A percentile compares a stretch with the other conserved stretches of the same genome.
phyloP scores from a whole-genome alignment of 2,888 invertebrate genomes.

The Hydrotaea cyrtoneurina region DNA sequence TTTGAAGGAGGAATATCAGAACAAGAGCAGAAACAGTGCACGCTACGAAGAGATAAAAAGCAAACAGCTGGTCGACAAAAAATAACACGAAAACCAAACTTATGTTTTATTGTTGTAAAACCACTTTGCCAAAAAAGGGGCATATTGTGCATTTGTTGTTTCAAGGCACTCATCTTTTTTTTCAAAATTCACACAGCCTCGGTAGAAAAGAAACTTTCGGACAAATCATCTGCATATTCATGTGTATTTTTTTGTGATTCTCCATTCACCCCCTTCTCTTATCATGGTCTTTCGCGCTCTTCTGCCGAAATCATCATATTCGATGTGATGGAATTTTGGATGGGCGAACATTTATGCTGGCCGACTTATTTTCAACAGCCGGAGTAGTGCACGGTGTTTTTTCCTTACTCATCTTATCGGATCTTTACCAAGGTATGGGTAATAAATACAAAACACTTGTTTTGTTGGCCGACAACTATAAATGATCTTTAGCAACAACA shows the following conservation, averaged over 20 bases:
- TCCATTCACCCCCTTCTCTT: background rate
- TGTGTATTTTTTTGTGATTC: background rate
- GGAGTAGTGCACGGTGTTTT: too few species aligned
- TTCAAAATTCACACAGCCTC: constrained; percentile 1
- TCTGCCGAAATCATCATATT: background rate
- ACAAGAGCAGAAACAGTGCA: background rate
- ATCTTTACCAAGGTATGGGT: background rate
- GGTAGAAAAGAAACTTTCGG: too few species aligned
- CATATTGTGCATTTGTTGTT: constrained; percentile 32
- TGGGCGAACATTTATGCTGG: constrained; percentile 1
- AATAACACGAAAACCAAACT: background rate
- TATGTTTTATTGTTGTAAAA: constrained; percentile 41
- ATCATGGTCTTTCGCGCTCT: constrained; percentile 10
- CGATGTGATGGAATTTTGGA: constrained; percentile 40
- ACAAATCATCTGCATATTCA: constrained; percentile 35
- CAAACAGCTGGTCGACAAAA: constrained; percentile 51
- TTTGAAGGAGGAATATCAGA: constrained; percentile 57
- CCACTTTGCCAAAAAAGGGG: constrained; percentile 57
- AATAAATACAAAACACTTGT: constrained; percentile 62
- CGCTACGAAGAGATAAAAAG: constrained; percentile 18
- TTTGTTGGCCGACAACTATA: constrained; percentile 9
- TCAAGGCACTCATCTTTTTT: constrained; percentile 13
- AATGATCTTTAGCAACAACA: constrained; percentile 13
- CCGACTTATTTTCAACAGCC: constrained; percentile 9
- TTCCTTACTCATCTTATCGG: too few species aligned